Percentiles rank a stretch among this genome's conserved stretches.
Conservation (phyloP, 2,797 vertebrate genomes). For the Odontamblyopus lacepedii region DNA sequence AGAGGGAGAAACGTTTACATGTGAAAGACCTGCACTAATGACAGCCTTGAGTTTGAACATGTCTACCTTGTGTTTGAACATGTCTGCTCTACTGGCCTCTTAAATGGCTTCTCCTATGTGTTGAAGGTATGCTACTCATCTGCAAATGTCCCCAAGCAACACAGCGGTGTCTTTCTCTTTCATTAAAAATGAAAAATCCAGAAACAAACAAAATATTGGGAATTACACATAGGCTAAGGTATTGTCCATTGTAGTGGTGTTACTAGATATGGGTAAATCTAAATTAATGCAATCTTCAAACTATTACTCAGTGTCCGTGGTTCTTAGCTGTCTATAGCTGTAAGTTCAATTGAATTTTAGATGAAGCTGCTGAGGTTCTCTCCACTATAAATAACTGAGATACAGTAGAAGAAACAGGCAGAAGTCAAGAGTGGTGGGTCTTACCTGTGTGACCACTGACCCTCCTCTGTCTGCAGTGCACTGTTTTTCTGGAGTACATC, state of each 20-base stretch:
- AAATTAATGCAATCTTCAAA: too few species aligned
- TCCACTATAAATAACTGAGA: background rate
- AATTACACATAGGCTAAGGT: background rate
- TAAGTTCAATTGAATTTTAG: background rate
- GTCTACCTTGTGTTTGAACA: constrained; percentile 11
- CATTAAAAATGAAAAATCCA: background rate
- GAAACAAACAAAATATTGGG: background rate
- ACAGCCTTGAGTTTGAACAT: constrained; percentile 6
- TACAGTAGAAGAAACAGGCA: background rate
- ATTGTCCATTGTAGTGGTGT: background rate
- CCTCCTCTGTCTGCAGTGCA: constrained; percentile 10
- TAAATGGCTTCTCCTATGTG: constrained; percentile 1
- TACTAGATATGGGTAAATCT: background rate
- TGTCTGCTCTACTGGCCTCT: constrained; percentile 6
- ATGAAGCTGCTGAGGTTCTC: background rate
- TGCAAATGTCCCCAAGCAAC: constrained; percentile 7
- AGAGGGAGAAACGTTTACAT: background rate
- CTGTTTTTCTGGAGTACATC: constrained; percentile 9
- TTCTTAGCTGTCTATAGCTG: background rate
- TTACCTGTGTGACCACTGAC: constrained; percentile 41
- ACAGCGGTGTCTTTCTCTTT: background rate
- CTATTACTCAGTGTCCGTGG: background rate
- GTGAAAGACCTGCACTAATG: background rate
- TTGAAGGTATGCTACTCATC: constrained; percentile 14
- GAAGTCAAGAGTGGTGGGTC: constrained; percentile 8